These are phyloP conservation scores for Myiagra hebetior DNA, from an alignment of 2,113 vertebrate genomes.

Conservation along the genomic window DNA sequence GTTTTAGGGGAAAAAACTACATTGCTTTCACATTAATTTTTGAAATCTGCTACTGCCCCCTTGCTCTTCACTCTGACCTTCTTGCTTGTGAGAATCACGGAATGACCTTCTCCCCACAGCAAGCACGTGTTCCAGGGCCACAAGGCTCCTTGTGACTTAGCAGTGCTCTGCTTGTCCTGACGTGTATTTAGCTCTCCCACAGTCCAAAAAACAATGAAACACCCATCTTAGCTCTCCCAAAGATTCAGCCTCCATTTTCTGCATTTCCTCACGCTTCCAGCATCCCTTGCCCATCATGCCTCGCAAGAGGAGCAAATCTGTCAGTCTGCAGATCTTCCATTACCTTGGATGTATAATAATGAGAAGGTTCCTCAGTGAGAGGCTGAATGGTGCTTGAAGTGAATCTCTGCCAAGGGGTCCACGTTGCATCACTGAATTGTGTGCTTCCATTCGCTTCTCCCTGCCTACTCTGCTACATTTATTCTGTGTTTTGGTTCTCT, in stretches of 20 bases:
- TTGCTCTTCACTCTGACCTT: not conserved
- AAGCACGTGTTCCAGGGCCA: not conserved
- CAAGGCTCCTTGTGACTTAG: not conserved
- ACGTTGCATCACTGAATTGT: not conserved
- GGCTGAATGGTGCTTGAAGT: not conserved
- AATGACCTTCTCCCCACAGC: not conserved
- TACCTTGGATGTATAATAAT: not conserved
- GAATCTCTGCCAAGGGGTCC: accelerated
- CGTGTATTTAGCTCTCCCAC: not conserved
- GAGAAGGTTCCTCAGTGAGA: not conserved
- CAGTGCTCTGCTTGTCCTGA: not conserved
- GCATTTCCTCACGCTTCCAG: not conserved
- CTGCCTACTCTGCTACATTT: not conserved
- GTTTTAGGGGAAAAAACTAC: not conserved
- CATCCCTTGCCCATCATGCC: not conserved
- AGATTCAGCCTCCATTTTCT: not conserved
- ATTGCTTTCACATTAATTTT: not conserved
- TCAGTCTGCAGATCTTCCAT: not conserved
- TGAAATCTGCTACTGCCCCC: not conserved
- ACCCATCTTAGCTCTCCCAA: not conserved
- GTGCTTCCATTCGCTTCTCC: accelerated
- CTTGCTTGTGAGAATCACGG: not conserved
- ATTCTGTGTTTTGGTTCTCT: not conserved
- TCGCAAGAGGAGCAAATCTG: not conserved
- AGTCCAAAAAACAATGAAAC: not conserved